A percentile compares a stretch with the other conserved stretches of the same genome.
Conservation (phyloP, 2,113 vertebrate species). For the Halichoerus grypus region DNA sequence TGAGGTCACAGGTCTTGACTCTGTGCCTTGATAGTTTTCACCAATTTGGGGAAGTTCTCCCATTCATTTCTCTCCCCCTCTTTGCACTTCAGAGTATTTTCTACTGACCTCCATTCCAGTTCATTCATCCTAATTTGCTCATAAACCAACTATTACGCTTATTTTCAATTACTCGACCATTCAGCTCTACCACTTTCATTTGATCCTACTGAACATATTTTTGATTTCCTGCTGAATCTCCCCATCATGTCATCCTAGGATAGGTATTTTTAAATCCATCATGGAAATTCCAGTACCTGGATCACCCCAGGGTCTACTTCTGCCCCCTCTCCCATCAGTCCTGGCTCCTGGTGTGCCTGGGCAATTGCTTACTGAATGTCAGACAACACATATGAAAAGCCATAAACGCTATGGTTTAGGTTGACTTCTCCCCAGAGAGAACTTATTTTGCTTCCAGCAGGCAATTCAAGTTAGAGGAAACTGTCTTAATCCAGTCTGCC, state of each 20-base stretch:
- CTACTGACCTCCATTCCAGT: neutral
- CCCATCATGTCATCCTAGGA: neutral
- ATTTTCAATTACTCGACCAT: neutral
- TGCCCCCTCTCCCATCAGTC: neutral
- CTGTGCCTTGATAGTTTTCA: neutral
- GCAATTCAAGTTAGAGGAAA: neutral
- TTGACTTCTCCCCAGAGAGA: neutral
- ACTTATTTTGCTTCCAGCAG: neutral
- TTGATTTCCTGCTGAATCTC: neutral
- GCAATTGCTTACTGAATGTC: neutral
- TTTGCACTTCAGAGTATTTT: neutral
- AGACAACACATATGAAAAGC: neutral
- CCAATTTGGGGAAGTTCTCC: neutral
- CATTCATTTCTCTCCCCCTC: neutral
- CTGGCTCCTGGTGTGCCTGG: neutral
- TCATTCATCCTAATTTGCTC: neutral
- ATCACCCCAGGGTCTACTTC: neutral
- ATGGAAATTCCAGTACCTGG: neutral
- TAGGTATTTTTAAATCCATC: neutral
- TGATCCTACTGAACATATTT: neutral
- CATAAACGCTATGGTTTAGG: neutral
- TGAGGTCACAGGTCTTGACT: neutral
- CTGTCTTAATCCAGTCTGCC: neutral
- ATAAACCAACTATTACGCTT: no score
- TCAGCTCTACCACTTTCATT: neutral